phyloP scores from a whole-genome alignment of 2,797 vertebrate species.

The Pipistrellus pygmaeus region DNA sequence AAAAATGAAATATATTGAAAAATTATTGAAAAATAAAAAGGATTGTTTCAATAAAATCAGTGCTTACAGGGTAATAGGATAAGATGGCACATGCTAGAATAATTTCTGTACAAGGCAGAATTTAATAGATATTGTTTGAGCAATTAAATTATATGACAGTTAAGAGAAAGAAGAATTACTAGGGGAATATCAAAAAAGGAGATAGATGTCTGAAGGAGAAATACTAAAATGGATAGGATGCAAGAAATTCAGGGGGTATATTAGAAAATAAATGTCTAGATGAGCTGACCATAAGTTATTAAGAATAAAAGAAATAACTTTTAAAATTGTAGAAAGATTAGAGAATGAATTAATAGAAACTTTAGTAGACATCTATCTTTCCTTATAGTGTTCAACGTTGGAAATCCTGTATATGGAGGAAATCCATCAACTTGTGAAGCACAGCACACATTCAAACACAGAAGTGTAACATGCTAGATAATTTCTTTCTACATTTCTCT shows the following conservation, averaged over 20 bases:
- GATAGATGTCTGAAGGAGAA: neutral
- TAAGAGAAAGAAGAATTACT: neutral
- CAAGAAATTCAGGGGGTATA: neutral
- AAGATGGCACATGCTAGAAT: neutral
- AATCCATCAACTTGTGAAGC: neutral
- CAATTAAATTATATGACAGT: neutral
- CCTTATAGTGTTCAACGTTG: neutral
- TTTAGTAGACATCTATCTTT: neutral
- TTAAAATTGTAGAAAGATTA: neutral
- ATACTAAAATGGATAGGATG: neutral
- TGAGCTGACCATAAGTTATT: neutral
- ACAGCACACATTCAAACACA: neutral
- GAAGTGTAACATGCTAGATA: neutral
- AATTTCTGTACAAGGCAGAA: neutral
- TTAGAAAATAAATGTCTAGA: neutral
- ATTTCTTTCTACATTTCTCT: neutral
- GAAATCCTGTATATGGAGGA: neutral
- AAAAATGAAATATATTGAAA: no score
- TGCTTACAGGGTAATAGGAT: neutral
- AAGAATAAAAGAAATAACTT: neutral
- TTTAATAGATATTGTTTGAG: neutral
- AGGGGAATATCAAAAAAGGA: neutral
- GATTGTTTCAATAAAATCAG: neutral
- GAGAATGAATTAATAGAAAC: neutral
- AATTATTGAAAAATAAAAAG: conserved; percentile 30